A percentile compares a stretch with the other conserved stretches of the same genome.
Evolutionary conservation across 64 coral and sea anemone genomes (phyloP).

Genomic region (Actinia equina): DNA sequence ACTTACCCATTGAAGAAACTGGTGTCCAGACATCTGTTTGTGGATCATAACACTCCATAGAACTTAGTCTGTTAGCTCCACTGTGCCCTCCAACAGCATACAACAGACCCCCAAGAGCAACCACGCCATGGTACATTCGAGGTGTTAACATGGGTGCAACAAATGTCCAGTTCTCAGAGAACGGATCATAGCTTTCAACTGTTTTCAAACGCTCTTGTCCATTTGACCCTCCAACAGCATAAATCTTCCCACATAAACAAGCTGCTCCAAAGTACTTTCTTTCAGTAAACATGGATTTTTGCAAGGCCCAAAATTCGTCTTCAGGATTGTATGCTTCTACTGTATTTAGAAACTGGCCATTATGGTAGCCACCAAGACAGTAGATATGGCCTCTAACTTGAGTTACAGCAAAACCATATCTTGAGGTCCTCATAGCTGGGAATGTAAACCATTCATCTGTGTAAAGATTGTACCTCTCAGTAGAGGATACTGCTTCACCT

Average conservation of each 20-base stretch:
- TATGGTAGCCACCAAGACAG: slow-evolving; percentile 91
- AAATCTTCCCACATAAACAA: slow-evolving; percentile 77
- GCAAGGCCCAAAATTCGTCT: slow-evolving; percentile 62
- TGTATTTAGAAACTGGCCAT: slow-evolving; percentile 65
- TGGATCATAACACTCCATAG: slow-evolving; percentile 92
- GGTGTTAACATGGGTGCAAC: slow-evolving; percentile 64
- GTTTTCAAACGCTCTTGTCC: slow-evolving; percentile 58
- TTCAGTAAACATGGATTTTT: slow-evolving; percentile 58
- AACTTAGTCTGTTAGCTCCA: slow-evolving; percentile 67
- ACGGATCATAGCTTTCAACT: slow-evolving; percentile 88
- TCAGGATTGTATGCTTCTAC: slow-evolving; percentile 81
- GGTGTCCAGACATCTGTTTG: slow-evolving; percentile 81
- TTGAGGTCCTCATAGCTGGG: slow-evolving; percentile 57
- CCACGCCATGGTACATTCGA: slow-evolving; percentile 88
- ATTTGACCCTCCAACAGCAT: slow-evolving; percentile 77
- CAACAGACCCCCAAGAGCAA: slow-evolving; percentile 70
- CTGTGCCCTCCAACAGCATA: slow-evolving; percentile 94
- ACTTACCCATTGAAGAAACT: slow-evolving; percentile 81
- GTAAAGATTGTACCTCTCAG: slow-evolving; percentile 90
- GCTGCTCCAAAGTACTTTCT: slow-evolving; percentile 94
- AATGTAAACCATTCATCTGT: slow-evolving; percentile 78
- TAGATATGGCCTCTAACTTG: slow-evolving; percentile 80
- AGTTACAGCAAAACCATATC: slow-evolving; percentile 83
- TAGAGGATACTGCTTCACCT: slow-evolving; percentile 66
- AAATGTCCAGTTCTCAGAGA: slow-evolving; percentile 61